phyloP scores from a whole-genome alignment of 35 echinoderm and acorn worm species.

The Apostichopus japonicus region DNA sequence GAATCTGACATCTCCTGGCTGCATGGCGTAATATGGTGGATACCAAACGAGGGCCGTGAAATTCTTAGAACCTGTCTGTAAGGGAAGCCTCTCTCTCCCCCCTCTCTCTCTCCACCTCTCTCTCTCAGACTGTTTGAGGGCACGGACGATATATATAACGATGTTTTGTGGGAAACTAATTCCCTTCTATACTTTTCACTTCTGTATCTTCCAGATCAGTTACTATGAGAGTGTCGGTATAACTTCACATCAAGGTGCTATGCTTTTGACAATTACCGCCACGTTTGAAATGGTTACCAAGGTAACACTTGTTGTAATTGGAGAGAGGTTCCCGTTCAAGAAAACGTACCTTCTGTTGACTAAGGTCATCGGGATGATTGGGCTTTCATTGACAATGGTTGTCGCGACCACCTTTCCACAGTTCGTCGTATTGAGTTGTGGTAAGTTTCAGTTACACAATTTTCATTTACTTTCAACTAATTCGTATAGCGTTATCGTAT shows the following conservation, averaged over 20 bases:
- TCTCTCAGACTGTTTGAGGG: background rate
- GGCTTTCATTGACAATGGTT: slow-evolving; percentile 19
- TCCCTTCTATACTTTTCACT: background rate
- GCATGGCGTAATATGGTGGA: background rate
- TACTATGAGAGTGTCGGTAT: slow-evolving; percentile 39
- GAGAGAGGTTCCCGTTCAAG: slow-evolving; percentile 27
- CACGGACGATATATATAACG: background rate
- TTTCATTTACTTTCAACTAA: no score
- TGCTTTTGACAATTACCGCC: background rate
- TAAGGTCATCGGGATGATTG: background rate
- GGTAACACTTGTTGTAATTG: background rate
- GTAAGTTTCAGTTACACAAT: no score
- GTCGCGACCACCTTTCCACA: background rate
- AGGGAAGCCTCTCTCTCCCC: no score
- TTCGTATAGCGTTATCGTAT: no score
- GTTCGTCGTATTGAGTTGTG: slow-evolving; percentile 16
- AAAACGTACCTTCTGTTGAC: slow-evolving; percentile 17
- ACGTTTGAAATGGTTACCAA: background rate
- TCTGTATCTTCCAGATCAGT: slow-evolving; percentile 15
- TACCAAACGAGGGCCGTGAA: background rate
- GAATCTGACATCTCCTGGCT: no score
- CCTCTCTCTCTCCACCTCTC: no score
- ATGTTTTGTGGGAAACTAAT: background rate
- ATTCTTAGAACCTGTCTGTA: background rate
- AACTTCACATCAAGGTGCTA: background rate